These are phyloP conservation scores for Pyrgus malvae DNA, from an alignment of 2,888 invertebrate genomes.

Conservation along the genomic window DNA sequence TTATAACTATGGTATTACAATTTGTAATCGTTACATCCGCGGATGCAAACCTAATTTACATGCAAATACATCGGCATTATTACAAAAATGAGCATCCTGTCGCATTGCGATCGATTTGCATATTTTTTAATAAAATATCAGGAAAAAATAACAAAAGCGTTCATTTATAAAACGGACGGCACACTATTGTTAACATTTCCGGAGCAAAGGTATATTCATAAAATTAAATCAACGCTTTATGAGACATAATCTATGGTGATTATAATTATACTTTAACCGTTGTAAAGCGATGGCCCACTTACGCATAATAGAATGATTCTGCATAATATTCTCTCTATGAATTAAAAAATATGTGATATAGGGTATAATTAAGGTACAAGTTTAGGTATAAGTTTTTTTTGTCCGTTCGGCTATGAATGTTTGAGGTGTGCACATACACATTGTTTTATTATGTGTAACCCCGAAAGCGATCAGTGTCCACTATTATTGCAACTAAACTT, in stretches of 20 bases:
- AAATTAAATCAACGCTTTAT: constrained; percentile 69
- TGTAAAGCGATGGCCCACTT: constrained; percentile 28
- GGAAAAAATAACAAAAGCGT: constrained; percentile 67
- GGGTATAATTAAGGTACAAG: too few relatives aligned
- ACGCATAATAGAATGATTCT: too few relatives aligned
- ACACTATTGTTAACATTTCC: constrained; percentile 72
- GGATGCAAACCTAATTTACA: constrained; percentile 72
- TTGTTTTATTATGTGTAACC: too few relatives aligned
- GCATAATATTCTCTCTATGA: too few relatives aligned
- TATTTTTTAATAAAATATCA: constrained; percentile 78
- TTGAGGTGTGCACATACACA: too few relatives aligned
- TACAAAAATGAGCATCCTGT: constrained; percentile 78
- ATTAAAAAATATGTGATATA: too few relatives aligned
- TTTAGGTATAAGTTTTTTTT: too few relatives aligned
- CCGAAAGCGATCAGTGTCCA: too few relatives aligned
- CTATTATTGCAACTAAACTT: too few relatives aligned
- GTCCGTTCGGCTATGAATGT: too few relatives aligned
- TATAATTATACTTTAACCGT: constrained; percentile 57
- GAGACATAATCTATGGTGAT: constrained; percentile 56
- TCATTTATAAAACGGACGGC: constrained; percentile 61
- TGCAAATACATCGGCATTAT: constrained; percentile 75
- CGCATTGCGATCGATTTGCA: constrained; percentile 75
- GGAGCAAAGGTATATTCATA: constrained; percentile 68
- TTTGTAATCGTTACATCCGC: constrained; percentile 72
- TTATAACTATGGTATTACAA: constrained; percentile 67